Conservation (phyloP, 2,797 vertebrate genomes). For the Crenuchus spilurus region DNA sequence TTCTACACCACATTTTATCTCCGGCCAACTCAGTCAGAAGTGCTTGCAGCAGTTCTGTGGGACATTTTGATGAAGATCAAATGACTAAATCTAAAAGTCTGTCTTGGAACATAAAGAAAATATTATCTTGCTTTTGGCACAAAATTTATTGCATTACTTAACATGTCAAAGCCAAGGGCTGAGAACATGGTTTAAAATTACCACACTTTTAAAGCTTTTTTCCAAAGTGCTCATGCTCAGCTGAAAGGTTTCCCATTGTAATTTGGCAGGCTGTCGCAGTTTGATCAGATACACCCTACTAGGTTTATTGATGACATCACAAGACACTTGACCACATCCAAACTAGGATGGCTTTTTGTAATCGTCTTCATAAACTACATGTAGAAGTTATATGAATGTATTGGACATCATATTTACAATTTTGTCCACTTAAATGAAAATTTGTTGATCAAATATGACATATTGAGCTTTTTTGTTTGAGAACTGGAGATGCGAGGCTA, state of each 20-base stretch:
- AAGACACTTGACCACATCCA: slow-evolving; percentile 44
- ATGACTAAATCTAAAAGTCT: slow-evolving; percentile 29
- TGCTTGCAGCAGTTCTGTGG: background rate
- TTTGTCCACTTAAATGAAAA: too few relatives aligned
- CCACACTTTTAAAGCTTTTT: slow-evolving; percentile 31
- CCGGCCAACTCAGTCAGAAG: slow-evolving; percentile 18
- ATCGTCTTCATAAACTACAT: slow-evolving; percentile 47
- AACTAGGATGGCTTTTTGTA: slow-evolving; percentile 36
- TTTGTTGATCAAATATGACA: too few relatives aligned
- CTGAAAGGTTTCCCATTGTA: slow-evolving; percentile 42
- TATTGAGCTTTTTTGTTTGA: too few relatives aligned
- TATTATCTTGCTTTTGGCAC: slow-evolving; percentile 15
- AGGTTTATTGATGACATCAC: slow-evolving; percentile 51
- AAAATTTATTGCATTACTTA: slow-evolving; percentile 21
- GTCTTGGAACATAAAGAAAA: slow-evolving; percentile 41
- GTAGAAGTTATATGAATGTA: slow-evolving; percentile 1
- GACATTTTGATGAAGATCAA: slow-evolving; percentile 44
- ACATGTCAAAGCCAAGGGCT: slow-evolving; percentile 36
- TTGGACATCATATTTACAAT: too few relatives aligned
- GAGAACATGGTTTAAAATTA: slow-evolving; percentile 41
- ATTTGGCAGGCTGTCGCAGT: background rate
- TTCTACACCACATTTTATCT: background rate
- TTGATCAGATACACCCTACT: slow-evolving; percentile 30
- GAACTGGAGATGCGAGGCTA: too few relatives aligned
- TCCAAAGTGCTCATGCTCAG: slow-evolving; percentile 30